Conservation (phyloP, 92 coral and sea anemone genomes). For the Epizoanthus illoricatus region DNA sequence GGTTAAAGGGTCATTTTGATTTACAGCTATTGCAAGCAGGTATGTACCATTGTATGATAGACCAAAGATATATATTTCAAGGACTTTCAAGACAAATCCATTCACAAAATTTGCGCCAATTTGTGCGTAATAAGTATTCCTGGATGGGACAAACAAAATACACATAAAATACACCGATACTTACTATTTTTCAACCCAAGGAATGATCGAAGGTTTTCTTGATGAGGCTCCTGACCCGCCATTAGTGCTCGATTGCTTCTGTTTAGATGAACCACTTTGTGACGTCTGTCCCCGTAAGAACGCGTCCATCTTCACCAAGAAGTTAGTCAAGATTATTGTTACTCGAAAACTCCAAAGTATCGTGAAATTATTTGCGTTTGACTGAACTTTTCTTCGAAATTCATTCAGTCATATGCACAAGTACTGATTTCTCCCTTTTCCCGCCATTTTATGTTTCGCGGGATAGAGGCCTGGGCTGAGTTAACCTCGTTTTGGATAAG, state of each 20-base stretch:
- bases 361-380: neutral
- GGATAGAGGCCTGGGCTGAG: conserved; percentile 12
- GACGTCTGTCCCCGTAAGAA: conserved; percentile 81
- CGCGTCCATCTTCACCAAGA: conserved; percentile 70
- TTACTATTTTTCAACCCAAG: conserved; percentile 99
- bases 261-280: conserved; percentile 61
- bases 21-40: too few species aligned
- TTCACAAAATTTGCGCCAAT: neutral
- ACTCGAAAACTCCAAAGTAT: neutral
- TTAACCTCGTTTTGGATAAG: conserved; percentile 3
- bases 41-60: too few species aligned
- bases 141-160: neutral
- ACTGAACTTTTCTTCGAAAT: neutral
- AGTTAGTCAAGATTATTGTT: neutral
- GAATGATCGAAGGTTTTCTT: conserved; percentile 62
- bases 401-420: neutral
- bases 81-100: too few species aligned
- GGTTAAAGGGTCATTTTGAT: too few species aligned
- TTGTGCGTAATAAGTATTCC: neutral
- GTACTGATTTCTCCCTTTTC: conserved; percentile 9
- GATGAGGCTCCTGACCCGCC: conserved; percentile 60
- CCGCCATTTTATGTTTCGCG: conserved; percentile 49
- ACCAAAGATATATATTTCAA: too few species aligned
- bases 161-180: conserved; percentile 12
- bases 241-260: conserved; percentile 64